These are phyloP conservation scores for Chlamydotis undulata DNA, from an alignment of 2,113 vertebrate species.

Conservation along the genomic window DNA sequence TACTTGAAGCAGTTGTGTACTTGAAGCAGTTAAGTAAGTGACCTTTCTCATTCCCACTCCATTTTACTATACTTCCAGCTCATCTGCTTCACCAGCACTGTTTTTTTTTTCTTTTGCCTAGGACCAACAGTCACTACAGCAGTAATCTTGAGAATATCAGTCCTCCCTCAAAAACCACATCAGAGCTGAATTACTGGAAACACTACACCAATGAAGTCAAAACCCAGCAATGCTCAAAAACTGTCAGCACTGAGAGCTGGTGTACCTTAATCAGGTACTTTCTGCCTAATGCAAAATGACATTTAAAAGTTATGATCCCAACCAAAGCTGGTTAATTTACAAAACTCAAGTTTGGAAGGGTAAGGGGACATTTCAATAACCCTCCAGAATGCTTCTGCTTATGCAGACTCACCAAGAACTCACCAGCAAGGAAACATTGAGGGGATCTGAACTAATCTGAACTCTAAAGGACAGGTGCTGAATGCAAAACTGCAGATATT, in stretches of 20 bases:
- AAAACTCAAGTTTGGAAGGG: background rate
- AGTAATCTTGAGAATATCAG: background rate
- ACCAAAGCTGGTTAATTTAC: background rate
- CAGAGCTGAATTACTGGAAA: background rate
- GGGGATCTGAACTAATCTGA: background rate
- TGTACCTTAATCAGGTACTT: background rate
- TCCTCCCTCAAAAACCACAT: background rate
- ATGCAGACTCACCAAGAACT: background rate
- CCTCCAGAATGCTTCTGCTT: background rate
- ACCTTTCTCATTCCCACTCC: background rate
- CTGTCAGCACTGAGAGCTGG: background rate
- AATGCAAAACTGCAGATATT: background rate
- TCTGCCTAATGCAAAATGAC: background rate
- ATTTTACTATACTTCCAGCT: background rate
- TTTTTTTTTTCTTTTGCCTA: background rate
- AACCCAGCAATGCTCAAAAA: background rate
- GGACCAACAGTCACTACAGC: background rate
- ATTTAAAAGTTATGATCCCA: background rate
- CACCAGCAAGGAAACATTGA: background rate
- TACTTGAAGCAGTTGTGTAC: background rate
- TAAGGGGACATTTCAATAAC: background rate
- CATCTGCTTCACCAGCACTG: background rate
- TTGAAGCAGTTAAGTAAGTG: background rate
- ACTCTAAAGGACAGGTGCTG: background rate
- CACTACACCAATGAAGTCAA: background rate